Evolutionary conservation across 1,140 invertebrate genomes (phyloP), one percentile per base, ranked within the genome.

Genomic region (Tetramorium simillimum): DNA sequence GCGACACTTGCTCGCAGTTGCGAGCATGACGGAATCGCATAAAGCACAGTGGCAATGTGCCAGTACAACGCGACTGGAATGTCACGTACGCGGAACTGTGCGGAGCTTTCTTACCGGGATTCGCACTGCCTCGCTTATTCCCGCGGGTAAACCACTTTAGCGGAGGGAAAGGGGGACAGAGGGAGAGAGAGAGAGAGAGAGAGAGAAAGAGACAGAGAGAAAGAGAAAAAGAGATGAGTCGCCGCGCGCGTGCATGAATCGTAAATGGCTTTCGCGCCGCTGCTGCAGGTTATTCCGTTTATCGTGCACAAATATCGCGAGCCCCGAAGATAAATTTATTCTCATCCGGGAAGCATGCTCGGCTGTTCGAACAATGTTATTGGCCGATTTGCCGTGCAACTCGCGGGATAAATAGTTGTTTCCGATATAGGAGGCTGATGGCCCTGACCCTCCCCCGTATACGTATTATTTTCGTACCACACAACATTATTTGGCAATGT

Each of bases 1-100:
- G 63, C 46, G 18, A 24, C 60, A 51, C 28, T 58, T n/a, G 56
- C 81, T 86, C 63, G 24, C 63, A 81, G 24, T 86, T 49, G 51
- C 53, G 77, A 84, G 56, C 77, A 84, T 84, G 80, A 84, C 69
- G 53, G 69, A 87, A 88, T 84, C 67, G 86, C 75, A 85, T 89
- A 88, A 89, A 89, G 88, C 88, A 87, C 69, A 58, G 65, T 87
- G 88, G 88, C 86, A 88, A 88, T 73, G 88, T 89, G 88, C 86
- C 88, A 89, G 86, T 86, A 75, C 85, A 88, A 88, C 70, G 85
- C 75, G 85, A 84, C 85, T 76, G 87, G 77, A 88, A 88, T 89
- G 86, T 89, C 86, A 89, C 88, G 86, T 88, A 86, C 67, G 69
- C 63, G 73, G 56, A 37, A 77, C 51, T 78, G 70, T 58, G 58